Conservation (phyloP, 2,888 invertebrate species). For the Seira sanloemensis region DNA sequence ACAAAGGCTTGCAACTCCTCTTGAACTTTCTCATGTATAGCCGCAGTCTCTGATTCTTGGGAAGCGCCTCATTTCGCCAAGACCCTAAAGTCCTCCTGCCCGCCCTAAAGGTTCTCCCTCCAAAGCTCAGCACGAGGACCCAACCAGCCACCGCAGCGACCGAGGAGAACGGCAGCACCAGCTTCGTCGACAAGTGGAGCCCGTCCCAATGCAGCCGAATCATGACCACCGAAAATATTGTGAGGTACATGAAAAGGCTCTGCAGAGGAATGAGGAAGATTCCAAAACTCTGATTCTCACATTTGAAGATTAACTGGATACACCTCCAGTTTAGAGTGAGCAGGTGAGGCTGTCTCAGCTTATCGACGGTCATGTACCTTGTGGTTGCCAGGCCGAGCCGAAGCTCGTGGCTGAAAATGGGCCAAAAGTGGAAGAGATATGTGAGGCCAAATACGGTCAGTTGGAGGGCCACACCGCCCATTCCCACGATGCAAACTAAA, state of each 20-base stretch:
- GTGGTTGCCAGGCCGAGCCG: background rate
- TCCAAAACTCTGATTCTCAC: background rate
- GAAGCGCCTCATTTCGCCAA: background rate
- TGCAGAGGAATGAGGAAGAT: background rate
- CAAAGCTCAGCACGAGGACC: background rate
- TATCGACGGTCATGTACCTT: slow-evolving; percentile 18
- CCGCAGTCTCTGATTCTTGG: background rate
- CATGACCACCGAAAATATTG: slow-evolving; percentile 1
- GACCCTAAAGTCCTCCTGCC: background rate
- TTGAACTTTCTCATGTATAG: background rate
- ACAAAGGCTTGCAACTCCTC: background rate
- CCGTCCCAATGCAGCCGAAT: background rate
- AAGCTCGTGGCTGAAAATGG: slow-evolving; percentile 5
- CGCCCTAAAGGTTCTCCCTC: background rate
- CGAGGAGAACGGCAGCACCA: background rate
- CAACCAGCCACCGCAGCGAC: slow-evolving; percentile 8
- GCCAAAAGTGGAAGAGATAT: background rate
- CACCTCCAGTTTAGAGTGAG: slow-evolving; percentile 7
- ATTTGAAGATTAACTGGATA: background rate
- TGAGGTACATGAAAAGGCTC: background rate
- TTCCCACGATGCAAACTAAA: no score
- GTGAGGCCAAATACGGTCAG: no score
- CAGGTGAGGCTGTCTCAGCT: background rate
- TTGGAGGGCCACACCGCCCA: no score
- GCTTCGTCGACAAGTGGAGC: background rate